Conservation (phyloP, 2,888 invertebrate species). For the Cataglyphis albicans region DNA sequence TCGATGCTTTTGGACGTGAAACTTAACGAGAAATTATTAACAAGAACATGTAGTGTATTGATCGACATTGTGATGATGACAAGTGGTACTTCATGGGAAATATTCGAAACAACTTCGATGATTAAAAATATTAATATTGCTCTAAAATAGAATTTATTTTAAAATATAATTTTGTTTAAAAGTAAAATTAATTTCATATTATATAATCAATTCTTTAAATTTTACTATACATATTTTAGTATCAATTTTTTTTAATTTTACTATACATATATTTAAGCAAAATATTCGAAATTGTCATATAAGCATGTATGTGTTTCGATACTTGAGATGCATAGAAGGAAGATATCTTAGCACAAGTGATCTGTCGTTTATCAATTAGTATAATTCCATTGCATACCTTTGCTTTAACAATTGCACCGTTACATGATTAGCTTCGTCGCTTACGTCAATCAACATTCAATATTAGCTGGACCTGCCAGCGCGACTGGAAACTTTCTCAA, state of each 20-base stretch:
- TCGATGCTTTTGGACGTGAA: not conserved
- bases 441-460: constrained; percentile 55
- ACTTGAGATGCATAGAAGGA: not conserved
- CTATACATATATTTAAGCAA: not conserved
- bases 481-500: constrained; percentile 58
- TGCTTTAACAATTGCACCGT: not conserved
- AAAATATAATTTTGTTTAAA: not conserved
- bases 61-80: not conserved
- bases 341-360: constrained; percentile 8
- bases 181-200: not conserved
- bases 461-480: constrained; percentile 70
- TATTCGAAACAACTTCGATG: not conserved
- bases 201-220: not conserved
- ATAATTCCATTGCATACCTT: not conserved
- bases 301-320: not conserved
- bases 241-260: not conserved
- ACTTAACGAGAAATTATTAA: not conserved
- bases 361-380: not conserved
- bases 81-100: not conserved
- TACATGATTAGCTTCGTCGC: constrained; percentile 19
- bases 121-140: not conserved
- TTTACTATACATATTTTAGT: not conserved
- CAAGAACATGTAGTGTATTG: not conserved
- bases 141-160: not conserved
- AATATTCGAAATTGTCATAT: not conserved